Evolutionary conservation across 2,113 vertebrate species (phyloP).

Genomic region (Ramphastos sulfuratus): DNA sequence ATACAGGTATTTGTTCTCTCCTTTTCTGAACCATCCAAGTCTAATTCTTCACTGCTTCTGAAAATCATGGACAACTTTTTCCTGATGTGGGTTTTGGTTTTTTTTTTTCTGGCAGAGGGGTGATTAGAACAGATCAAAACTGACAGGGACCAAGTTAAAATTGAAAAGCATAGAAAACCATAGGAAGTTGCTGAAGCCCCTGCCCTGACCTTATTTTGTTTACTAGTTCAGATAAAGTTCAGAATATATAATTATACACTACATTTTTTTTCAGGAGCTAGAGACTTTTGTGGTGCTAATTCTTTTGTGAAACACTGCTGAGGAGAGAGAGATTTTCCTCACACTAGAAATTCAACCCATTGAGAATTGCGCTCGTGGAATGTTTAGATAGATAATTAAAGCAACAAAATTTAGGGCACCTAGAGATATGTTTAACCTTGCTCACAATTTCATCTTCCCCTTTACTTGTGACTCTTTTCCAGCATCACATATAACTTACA

Average conservation of each 20-base stretch:
- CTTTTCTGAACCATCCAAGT: neutral
- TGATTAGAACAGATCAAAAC: neutral
- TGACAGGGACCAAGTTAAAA: neutral
- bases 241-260: neutral
- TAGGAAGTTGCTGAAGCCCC: neutral
- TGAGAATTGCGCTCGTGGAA: neutral
- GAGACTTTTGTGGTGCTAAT: neutral
- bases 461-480: neutral
- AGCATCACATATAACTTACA: neutral
- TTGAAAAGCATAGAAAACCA: neutral
- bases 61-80: neutral
- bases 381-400: slow-evolving; percentile 46
- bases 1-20: neutral
- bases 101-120: neutral
- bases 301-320: neutral
- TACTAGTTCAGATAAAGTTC: neutral
- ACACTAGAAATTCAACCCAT: neutral
- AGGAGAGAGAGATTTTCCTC: neutral
- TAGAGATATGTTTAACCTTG: slow-evolving; percentile 13
- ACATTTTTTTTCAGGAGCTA: neutral
- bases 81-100: no score
- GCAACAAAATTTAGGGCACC: slow-evolving; percentile 15
- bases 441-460: neutral
- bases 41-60: neutral
- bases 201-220: neutral